Evolutionary conservation across 2,797 vertebrate species (phyloP), one percentile per base, ranked within the genome.

Genomic region (Trachops cirrhosus): DNA sequence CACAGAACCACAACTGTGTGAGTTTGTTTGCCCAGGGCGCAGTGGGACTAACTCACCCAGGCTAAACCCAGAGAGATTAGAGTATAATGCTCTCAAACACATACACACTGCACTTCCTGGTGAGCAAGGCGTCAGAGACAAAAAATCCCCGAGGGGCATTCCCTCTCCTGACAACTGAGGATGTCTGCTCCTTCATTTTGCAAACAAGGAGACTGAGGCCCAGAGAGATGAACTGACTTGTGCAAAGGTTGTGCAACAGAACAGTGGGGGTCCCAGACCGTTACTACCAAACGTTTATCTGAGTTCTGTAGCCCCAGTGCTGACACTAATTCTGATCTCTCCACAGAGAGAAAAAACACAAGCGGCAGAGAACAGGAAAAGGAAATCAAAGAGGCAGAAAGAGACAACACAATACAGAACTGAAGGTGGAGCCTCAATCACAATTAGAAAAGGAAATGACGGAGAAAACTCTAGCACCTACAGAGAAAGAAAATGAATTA

Each of bases 281-380:
- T 80, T 86, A 86, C 9, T 68, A 46, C 26, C n/a, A 70, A 79
- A 10, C 29, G 50, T 91, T 93, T 88, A 67, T 90, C 75, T 92
- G 82, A 93, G 82, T 85, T 75, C 70, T 87, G 46, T 73, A 89
- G 39, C 21, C 34, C 37, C n/a, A 2, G 8, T 73, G 41, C 50
- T 95, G 78, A 96, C 83, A 92, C 62, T 89, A 93, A 91, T 87
- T 59, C 59, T 94, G 83, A 67, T 97, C 41, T 96, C 95, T 89
- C 95, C 57, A 93, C 97, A 99, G 99, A 97, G 96, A 96, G 97
- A 99, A 98, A 80, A 98, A 93, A 89, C 97, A 73, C 39, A 99
- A 99, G 83, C 95, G 96, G 93, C 94, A 92, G 18, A 98, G 89
- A 87, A 98, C 95, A 87, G 93, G 44, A 97, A 98, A 93, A 98